phyloP scores from a whole-genome alignment of 2,888 invertebrate genomes.

The Galerucella nymphaeae region DNA sequence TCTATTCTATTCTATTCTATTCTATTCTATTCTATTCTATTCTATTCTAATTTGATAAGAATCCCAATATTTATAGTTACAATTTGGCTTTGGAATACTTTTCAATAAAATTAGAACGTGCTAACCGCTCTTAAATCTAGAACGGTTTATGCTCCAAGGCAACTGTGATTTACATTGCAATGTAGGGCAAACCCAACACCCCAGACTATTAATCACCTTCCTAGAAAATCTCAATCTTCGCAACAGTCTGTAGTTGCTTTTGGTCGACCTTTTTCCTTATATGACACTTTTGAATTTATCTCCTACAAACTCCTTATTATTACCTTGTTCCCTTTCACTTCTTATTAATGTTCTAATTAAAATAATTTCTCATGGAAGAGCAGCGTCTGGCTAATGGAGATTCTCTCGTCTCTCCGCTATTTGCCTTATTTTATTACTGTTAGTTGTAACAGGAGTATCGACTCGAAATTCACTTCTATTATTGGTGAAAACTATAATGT shows the following conservation, averaged over 20 bases:
- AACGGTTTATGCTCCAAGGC: neutral
- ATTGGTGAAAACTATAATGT: neutral
- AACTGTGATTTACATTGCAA: neutral
- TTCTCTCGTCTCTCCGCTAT: neutral
- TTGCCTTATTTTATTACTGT: too few relatives aligned
- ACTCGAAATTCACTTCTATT: neutral
- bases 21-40: too few relatives aligned
- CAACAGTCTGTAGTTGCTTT: slow-evolving; percentile 10
- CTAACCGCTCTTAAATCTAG: neutral
- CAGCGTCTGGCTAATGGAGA: slow-evolving; percentile 13
- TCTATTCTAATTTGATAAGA: too few relatives aligned
- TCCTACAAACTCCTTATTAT: slow-evolving; percentile 14
- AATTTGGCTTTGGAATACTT: too few relatives aligned
- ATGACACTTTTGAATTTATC: slow-evolving; percentile 28
- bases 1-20: too few relatives aligned
- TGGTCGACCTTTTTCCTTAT: slow-evolving; percentile 26
- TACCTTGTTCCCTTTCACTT: slow-evolving; percentile 15
- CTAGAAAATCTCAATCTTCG: slow-evolving; percentile 24
- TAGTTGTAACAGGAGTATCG: neutral
- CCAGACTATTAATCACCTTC: slow-evolving; percentile 8
- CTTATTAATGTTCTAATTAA: slow-evolving; percentile 30
- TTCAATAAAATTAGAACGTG: too few relatives aligned
- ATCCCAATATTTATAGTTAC: too few relatives aligned
- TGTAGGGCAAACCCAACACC: slow-evolving; percentile 12
- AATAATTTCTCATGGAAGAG: slow-evolving; percentile 23